phyloP scores from a whole-genome alignment of 2,888 invertebrate genomes.

The Thymelicus acteon region DNA sequence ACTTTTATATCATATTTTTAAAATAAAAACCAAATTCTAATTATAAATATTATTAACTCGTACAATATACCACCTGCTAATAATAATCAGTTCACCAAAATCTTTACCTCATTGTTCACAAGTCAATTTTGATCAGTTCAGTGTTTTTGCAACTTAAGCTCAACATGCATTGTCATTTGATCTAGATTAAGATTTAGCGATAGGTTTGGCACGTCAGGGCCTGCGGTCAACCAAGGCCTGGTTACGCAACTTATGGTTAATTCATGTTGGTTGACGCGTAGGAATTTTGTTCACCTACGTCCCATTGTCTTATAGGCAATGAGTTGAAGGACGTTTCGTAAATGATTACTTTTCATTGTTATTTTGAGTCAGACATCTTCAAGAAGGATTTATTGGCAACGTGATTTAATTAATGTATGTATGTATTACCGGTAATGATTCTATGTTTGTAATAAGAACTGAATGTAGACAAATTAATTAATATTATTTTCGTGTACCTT shows the following conservation, averaged over 20 bases:
- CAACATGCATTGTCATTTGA: slow-evolving; percentile 28
- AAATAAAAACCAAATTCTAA: no score
- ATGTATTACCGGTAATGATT: no score
- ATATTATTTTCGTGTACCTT: no score
- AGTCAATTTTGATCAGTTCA: slow-evolving; percentile 19
- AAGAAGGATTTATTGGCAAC: no score
- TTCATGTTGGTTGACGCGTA: slow-evolving; percentile 67
- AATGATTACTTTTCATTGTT: not conserved
- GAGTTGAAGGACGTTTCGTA: slow-evolving; percentile 40
- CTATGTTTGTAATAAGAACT: no score
- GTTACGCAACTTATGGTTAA: slow-evolving; percentile 75
- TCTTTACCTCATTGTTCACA: not conserved
- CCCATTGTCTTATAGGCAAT: slow-evolving; percentile 46
- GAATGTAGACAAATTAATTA: no score
- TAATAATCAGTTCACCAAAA: slow-evolving; percentile 2
- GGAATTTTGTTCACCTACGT: slow-evolving; percentile 64
- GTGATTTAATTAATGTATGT: no score
- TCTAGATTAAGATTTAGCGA: slow-evolving; percentile 38
- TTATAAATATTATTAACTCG: no score
- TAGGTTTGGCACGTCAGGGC: slow-evolving; percentile 46
- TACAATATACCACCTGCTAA: not conserved
- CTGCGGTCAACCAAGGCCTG: slow-evolving; percentile 61
- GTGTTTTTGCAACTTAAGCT: slow-evolving; percentile 21
- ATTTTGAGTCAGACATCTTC: slow-evolving; percentile 18
- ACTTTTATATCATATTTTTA: no score